Conservation (phyloP, 2,113 vertebrate species). For the Morone saxatilis region DNA sequence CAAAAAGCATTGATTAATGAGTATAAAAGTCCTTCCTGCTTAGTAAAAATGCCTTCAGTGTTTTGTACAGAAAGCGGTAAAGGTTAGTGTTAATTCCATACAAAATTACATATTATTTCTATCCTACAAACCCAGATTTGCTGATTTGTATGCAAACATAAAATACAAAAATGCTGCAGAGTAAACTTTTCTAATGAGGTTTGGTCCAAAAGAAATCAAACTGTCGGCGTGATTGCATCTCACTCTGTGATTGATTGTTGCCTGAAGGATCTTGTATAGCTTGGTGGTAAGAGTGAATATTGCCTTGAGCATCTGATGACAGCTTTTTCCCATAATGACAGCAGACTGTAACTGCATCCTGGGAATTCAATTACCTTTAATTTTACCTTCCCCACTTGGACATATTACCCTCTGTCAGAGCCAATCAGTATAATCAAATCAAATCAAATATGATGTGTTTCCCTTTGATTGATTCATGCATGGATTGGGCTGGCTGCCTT, state of each 20-base stretch:
- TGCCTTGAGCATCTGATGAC: slow-evolving; percentile 35
- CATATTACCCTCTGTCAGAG: slow-evolving; percentile 62
- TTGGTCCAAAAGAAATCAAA: slow-evolving; percentile 19
- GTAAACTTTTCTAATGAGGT: slow-evolving; percentile 13
- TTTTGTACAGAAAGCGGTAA: not conserved
- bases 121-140: not conserved
- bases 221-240: not conserved
- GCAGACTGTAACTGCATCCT: slow-evolving; percentile 40
- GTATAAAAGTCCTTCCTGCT: not conserved
- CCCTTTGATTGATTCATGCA: slow-evolving; percentile 44
- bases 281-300: slow-evolving; percentile 14
- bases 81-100: not conserved
- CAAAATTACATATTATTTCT: not conserved
- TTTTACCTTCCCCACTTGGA: slow-evolving; percentile 45
- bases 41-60: not conserved
- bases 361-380: slow-evolving; percentile 67
- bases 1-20: not conserved
- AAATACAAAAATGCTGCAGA: not conserved
- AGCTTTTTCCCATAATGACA: slow-evolving; percentile 29
- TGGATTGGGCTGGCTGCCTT: not conserved
- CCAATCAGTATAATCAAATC: slow-evolving; percentile 59
- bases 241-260: slow-evolving; percentile 5
- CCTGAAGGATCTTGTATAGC: slow-evolving; percentile 15
- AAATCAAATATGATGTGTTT: slow-evolving; percentile 56
- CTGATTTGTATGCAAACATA: not conserved